Conservation (phyloP, 2,113 vertebrate species). For the Syrrhaptes paradoxus region DNA sequence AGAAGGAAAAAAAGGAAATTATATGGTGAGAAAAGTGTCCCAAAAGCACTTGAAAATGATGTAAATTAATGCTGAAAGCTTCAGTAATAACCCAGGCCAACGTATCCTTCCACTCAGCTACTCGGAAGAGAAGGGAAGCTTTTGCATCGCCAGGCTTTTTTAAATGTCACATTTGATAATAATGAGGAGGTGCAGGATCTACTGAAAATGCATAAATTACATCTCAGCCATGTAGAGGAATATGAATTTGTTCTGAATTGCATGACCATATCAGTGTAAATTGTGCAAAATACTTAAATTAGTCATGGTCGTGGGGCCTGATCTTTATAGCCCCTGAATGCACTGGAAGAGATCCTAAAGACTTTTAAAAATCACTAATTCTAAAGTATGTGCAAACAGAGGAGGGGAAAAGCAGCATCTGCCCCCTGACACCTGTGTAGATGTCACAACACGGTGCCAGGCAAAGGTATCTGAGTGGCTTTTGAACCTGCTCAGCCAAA, state of each 20-base stretch:
- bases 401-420: not conserved
- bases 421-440: not conserved
- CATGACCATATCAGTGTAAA: not conserved
- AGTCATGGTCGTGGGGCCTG: not conserved
- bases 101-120: not conserved
- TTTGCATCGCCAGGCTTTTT: not conserved
- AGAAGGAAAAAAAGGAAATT: not conserved
- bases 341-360: not conserved
- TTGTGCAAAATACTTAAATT: not conserved
- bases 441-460: not conserved
- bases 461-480: not conserved
- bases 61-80: slow-evolving; percentile 43
- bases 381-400: not conserved
- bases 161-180: slow-evolving; percentile 17
- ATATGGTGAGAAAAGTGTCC: not conserved
- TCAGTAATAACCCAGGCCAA: not conserved
- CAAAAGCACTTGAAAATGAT: slow-evolving; percentile 28
- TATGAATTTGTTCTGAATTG: not conserved
- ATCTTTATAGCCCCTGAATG: not conserved
- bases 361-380: not conserved
- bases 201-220: not conserved
- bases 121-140: not conserved
- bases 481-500: not conserved
- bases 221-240: not conserved
- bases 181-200: not conserved